These are phyloP conservation scores for Coleophora flavipennella DNA, from an alignment of 2,888 invertebrate species.

Conservation along the genomic window DNA sequence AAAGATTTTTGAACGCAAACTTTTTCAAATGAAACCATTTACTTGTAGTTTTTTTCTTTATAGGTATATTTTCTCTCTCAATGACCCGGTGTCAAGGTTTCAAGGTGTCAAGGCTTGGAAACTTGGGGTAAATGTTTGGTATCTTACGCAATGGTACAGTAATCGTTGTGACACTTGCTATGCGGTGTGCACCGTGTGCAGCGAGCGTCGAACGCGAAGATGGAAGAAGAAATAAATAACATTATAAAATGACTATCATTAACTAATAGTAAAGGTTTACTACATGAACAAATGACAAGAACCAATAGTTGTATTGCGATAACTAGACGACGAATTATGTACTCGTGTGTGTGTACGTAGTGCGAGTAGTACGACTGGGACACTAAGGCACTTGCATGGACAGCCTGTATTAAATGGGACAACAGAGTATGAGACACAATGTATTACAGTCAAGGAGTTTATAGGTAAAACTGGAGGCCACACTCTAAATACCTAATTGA, in stretches of 20 bases:
- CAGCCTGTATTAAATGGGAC: too few species aligned
- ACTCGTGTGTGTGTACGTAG: too few species aligned
- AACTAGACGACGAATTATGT: too few species aligned
- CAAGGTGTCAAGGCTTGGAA: slow-evolving; percentile 6
- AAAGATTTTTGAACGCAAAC: not conserved
- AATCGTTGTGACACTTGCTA: slow-evolving; percentile 58
- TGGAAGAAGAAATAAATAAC: slow-evolving; percentile 32
- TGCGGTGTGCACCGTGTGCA: slow-evolving; percentile 26
- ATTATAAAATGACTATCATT: slow-evolving; percentile 4
- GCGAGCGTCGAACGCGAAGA: slow-evolving; percentile 21
- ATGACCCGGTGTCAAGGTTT: not conserved
- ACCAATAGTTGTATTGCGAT: too few species aligned
- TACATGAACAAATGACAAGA: slow-evolving; percentile 7
- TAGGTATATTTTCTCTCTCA: not conserved
- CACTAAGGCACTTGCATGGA: too few species aligned
- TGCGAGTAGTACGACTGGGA: too few species aligned
- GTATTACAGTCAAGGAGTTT: too few species aligned
- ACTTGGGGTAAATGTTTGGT: not conserved
- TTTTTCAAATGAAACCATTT: too few species aligned
- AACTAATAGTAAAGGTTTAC: slow-evolving; percentile 6
- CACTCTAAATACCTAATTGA: too few species aligned
- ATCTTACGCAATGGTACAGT: slow-evolving; percentile 60
- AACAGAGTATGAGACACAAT: too few species aligned
- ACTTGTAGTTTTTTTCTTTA: too few species aligned
- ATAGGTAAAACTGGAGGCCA: too few species aligned